Conservation (phyloP, 2,113 vertebrate species). For the Ctenodactylus gundi region DNA sequence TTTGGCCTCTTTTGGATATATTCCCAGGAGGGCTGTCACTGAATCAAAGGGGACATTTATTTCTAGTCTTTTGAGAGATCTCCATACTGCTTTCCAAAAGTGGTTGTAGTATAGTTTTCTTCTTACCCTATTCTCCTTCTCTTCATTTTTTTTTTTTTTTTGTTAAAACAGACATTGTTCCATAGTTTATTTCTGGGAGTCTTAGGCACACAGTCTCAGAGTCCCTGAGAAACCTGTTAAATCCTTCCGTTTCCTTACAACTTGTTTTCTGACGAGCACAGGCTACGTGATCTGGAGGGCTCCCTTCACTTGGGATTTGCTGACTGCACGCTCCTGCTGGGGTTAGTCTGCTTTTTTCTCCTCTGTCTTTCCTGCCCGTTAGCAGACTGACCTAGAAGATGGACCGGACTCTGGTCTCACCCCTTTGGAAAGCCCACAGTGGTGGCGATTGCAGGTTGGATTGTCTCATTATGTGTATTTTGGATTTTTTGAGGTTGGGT, state of each 20-base stretch:
- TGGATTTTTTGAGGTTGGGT: not conserved
- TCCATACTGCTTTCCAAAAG: no score
- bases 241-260: not conserved
- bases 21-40: no score
- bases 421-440: not conserved
- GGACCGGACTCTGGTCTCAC: not conserved
- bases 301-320: not conserved
- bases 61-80: no score
- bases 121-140: not conserved
- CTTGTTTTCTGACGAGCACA: not conserved
- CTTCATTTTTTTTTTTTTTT: no score
- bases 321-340: not conserved
- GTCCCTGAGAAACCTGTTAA: not conserved
- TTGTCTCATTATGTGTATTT: not conserved
- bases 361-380: not conserved
- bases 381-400: not conserved
- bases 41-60: no score
- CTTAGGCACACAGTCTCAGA: not conserved
- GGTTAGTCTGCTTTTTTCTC: not conserved
- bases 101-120: not conserved
- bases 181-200: not conserved
- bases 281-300: not conserved
- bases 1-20: no score
- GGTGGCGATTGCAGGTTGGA: not conserved
- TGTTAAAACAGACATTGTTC: not conserved